A percentile compares a stretch with the other conserved stretches of the same genome.
Conservation (phyloP, 2,113 vertebrate species). For the Cinclus mexicanus region DNA sequence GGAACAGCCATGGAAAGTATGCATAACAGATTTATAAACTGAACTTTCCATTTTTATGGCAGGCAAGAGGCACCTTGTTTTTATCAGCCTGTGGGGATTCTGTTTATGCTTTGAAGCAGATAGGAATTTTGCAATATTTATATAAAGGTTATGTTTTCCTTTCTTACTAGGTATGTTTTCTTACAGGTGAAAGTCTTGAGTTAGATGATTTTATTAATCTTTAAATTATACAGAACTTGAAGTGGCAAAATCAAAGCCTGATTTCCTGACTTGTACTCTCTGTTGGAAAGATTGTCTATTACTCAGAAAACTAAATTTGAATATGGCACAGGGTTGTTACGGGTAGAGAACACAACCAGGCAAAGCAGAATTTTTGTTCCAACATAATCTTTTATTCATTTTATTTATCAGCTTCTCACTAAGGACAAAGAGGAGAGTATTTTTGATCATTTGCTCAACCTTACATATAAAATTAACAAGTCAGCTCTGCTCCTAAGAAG, state of each 20-base stretch:
- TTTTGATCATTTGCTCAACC: not conserved
- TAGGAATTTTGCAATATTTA: not conserved
- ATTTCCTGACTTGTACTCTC: not conserved
- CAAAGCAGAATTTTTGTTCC: not conserved
- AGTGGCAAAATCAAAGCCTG: not conserved
- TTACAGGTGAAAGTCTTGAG: not conserved
- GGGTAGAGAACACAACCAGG: not conserved
- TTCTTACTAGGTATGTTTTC: not conserved
- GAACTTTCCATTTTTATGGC: not conserved
- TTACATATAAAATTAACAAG: not conserved
- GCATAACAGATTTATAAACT: not conserved
- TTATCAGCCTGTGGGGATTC: not conserved
- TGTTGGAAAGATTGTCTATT: not conserved
- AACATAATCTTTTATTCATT: not conserved
- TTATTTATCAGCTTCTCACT: not conserved
- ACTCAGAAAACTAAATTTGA: not conserved
- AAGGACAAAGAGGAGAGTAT: not conserved
- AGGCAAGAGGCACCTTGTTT: not conserved
- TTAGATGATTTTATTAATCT: not conserved
- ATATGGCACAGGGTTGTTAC: not conserved
- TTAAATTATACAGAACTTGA: not conserved
- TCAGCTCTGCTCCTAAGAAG: not conserved
- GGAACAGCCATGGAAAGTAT: slow-evolving; percentile 14
- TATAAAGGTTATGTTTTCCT: not conserved
- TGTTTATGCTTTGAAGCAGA: not conserved